Evolutionary conservation across 2,113 vertebrate genomes (phyloP).

Genomic region (Erpornis zantholeuca): DNA sequence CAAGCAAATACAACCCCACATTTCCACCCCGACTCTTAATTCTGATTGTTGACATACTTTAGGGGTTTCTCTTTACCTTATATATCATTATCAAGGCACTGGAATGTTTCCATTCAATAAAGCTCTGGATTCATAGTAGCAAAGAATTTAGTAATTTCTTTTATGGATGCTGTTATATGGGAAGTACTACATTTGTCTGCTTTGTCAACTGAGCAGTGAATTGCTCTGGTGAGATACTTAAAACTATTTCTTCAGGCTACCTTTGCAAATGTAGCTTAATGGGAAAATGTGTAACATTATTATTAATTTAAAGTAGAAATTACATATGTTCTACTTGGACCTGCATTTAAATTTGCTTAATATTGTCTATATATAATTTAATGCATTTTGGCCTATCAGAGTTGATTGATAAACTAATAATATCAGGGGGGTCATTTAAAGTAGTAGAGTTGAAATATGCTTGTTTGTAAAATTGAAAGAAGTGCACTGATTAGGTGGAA

Average conservation of each 20-base stretch:
- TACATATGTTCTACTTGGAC: neutral
- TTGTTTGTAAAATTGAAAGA: constrained; percentile 6
- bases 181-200: neutral
- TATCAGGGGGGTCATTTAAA: neutral
- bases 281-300: neutral
- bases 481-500: neutral
- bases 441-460: neutral
- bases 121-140: neutral
- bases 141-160: neutral
- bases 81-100: neutral
- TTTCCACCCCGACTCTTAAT: neutral
- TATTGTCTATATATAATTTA: neutral
- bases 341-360: neutral
- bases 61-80: neutral
- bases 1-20: neutral
- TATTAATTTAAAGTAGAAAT: constrained; percentile 21
- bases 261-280: neutral
- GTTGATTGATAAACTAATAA: neutral
- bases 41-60: neutral
- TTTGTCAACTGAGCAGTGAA: neutral
- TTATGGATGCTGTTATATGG: neutral
- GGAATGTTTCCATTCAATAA: neutral
- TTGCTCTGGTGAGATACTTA: neutral
- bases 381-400: neutral
- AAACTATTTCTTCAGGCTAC: neutral